These are phyloP conservation scores for Enteromius thamalakanensis DNA, from an alignment of 2,797 vertebrate genomes.

Conservation along the genomic window DNA sequence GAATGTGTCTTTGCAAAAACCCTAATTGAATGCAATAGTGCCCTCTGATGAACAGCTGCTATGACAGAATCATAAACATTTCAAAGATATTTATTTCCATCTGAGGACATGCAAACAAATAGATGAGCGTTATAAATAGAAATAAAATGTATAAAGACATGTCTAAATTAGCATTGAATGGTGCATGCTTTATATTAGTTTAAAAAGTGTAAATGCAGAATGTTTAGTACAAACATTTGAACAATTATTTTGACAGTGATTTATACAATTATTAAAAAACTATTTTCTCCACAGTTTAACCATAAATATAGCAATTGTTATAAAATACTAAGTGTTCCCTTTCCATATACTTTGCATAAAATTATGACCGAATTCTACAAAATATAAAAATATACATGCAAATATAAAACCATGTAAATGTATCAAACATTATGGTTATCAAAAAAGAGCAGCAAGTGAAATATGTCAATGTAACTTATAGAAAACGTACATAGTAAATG, in stretches of 20 bases:
- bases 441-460: slow-evolving; percentile 16
- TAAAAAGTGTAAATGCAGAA: neutral
- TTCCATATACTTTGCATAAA: neutral
- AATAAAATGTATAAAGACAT: neutral
- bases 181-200: neutral
- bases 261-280: neutral
- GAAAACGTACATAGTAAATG: neutral
- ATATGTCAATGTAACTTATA: neutral
- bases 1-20: neutral
- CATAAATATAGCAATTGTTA: slow-evolving; percentile 3
- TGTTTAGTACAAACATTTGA: neutral
- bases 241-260: neutral
- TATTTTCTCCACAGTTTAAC: neutral
- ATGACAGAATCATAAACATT: neutral
- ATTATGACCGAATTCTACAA: neutral
- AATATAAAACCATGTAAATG: neutral
- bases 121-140: neutral
- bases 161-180: neutral
- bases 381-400: neutral
- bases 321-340: slow-evolving; percentile 11
- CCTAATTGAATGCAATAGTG: neutral
- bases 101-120: neutral
- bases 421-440: neutral
- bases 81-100: neutral
- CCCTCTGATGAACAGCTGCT: neutral